Base-by-base conservation (phyloP, 1,140 invertebrate species). In the Tetramorium alpestre region DNA sequence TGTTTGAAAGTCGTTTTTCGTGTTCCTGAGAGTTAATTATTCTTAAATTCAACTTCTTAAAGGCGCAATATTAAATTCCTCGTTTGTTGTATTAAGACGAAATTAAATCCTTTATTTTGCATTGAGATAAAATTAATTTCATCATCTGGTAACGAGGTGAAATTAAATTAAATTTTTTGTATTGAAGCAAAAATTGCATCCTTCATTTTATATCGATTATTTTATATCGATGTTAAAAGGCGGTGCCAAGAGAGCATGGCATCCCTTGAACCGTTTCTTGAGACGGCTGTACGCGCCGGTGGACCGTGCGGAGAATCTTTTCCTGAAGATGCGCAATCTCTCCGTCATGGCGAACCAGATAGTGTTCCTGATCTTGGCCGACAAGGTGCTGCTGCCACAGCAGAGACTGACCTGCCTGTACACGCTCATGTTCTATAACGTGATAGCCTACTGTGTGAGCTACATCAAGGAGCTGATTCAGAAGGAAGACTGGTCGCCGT, bases 351-450 rank as follows among this genome's bases (percentile, higher is more conserved):
- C 96, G 4, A 96, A 96, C 90, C 97, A 97, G 95, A 96, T 97
- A 95, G 94, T 97, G 49, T 97, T 98, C 93, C 97, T 98, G 92
- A 96, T 96, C 47, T 95, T 97, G 72, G 97, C 97, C 91, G 97
- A 98, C 89, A 95, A 96, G 2, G 95, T 97, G 3, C 92, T 97
- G 22, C 94, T 96, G 60, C 95, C 96, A 0, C 96, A 96, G 58
- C 97, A 97, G 80, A 94, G 96, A 56, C 94, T 97, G 33, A 97
- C 97, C 0, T 96, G 96, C 28, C 95, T 98, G 11, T 98, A 98
- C 93, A 97, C 97, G 0, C 94, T 98, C 4, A 97, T 98, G 96
- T 98, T 98, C 94, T 98, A 97, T 95, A 98, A 98, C 92, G 97
- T 98, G 1, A 95, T 97, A 72, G 97, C 97, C 0, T 98, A 98